Percentiles rank a stretch among this genome's conserved stretches.
phyloP scores from a whole-genome alignment of 2,797 vertebrate species.

The Scomberomorus guttatus region DNA sequence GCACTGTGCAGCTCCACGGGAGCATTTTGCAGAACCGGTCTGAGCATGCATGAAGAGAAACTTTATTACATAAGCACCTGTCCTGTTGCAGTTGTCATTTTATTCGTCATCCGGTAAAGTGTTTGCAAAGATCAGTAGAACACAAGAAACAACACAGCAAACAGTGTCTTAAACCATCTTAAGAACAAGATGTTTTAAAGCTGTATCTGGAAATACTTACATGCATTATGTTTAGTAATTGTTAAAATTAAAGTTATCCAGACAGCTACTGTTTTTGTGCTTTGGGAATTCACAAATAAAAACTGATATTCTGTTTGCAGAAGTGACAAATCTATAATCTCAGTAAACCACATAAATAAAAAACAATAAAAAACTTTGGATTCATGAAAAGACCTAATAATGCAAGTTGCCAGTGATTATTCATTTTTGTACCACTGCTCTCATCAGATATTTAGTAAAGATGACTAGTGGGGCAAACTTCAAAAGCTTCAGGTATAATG shows the following conservation, averaged over 20 bases:
- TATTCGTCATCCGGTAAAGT: neutral
- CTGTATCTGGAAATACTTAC: neutral
- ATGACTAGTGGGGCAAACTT: neutral
- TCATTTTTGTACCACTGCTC: neutral
- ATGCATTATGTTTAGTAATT: neutral
- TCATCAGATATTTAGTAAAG: neutral
- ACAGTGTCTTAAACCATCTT: neutral
- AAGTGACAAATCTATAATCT: neutral
- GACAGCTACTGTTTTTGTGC: neutral
- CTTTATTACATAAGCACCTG: slow-evolving; percentile 28
- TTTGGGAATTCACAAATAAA: slow-evolving; percentile 3
- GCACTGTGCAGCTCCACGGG: slow-evolving; percentile 11
- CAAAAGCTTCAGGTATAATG: neutral
- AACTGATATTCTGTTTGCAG: neutral
- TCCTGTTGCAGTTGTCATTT: slow-evolving; percentile 14
- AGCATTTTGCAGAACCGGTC: slow-evolving; percentile 2
- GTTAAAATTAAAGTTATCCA: neutral
- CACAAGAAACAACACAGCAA: neutral
- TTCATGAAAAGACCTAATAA: neutral
- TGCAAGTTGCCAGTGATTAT: neutral
- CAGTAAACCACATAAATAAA: neutral
- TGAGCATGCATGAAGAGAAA: slow-evolving; percentile 9
- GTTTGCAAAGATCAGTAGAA: neutral
- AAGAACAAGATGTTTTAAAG: neutral
- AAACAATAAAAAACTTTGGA: neutral